These are phyloP conservation scores for human (Homo sapiens) DNA, from an alignment of 2,113 vertebrate species.

Conservation along the genomic window DNA sequence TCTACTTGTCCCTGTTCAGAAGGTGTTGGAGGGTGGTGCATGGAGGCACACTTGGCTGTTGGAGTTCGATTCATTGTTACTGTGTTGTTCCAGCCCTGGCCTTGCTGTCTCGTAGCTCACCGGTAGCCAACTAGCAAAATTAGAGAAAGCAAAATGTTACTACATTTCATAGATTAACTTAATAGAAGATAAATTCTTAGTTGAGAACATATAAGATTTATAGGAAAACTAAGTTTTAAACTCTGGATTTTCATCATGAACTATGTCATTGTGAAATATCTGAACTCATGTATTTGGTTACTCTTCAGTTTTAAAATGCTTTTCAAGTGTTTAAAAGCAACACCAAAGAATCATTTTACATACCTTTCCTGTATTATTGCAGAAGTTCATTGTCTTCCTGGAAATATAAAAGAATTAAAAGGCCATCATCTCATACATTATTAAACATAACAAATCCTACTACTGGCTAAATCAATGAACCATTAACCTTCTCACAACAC, in stretches of 20 bases:
- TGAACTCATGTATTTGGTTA: background rate
- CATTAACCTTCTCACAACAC: constrained; percentile 5
- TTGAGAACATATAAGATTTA: background rate
- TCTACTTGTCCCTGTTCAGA: background rate
- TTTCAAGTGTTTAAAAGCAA: constrained; percentile 35
- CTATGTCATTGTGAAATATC: background rate
- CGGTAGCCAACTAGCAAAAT: background rate
- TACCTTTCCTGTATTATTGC: background rate
- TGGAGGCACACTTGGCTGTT: background rate
- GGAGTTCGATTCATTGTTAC: background rate
- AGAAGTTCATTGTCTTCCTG: background rate
- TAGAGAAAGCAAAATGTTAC: background rate
- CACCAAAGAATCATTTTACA: background rate
- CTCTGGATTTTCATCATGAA: background rate
- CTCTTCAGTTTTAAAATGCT: background rate
- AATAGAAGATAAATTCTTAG: background rate
- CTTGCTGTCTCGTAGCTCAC: background rate
- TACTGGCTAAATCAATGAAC: constrained; percentile 27
- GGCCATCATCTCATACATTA: background rate
- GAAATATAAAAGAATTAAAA: constrained; percentile 45
- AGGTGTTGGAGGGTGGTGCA: background rate
- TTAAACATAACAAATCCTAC: constrained; percentile 10
- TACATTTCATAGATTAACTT: background rate
- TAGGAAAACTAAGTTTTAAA: background rate
- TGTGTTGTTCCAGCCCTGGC: background rate